These are phyloP conservation scores for Dorcus parallelipipedus DNA, from an alignment of 2,888 invertebrate genomes.

Conservation along the genomic window DNA sequence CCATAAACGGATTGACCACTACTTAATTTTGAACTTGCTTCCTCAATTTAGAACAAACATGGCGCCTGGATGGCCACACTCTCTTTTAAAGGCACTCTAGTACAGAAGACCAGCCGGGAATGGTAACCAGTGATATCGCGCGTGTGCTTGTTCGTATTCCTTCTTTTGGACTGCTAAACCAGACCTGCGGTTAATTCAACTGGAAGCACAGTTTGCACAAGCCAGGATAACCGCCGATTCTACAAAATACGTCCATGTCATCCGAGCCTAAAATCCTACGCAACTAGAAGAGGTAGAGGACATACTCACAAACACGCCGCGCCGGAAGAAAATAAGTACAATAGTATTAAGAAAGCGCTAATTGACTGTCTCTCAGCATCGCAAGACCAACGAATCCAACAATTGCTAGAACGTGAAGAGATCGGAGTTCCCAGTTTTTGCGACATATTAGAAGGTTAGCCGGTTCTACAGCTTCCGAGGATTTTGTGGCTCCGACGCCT, in stretches of 20 bases:
- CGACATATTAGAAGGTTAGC: too few relatives aligned
- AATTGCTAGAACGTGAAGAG: slow-evolving; percentile 4
- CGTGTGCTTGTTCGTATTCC: slow-evolving; percentile 8
- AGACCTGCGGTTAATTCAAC: slow-evolving; percentile 33
- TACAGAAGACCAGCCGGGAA: too few relatives aligned
- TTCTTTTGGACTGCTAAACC: slow-evolving; percentile 30
- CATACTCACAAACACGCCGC: slow-evolving; percentile 23
- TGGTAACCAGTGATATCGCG: too few relatives aligned
- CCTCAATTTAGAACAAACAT: too few relatives aligned
- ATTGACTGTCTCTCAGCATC: slow-evolving; percentile 19
- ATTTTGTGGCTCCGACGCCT: too few relatives aligned
- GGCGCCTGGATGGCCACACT: too few relatives aligned
- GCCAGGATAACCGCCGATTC: slow-evolving; percentile 24
- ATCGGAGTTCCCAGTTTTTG: slow-evolving; percentile 7
- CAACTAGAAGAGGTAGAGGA: slow-evolving; percentile 25
- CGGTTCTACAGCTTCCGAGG: too few relatives aligned
- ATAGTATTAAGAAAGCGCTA: slow-evolving; percentile 27
- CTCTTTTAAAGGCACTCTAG: too few relatives aligned
- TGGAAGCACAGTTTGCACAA: slow-evolving; percentile 30
- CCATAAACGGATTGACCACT: too few relatives aligned
- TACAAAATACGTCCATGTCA: slow-evolving; percentile 28
- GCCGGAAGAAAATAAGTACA: slow-evolving; percentile 23
- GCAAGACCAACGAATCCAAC: slow-evolving; percentile 18
- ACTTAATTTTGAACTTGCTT: too few relatives aligned
- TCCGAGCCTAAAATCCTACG: slow-evolving; percentile 21